Conservation (phyloP, 2,888 invertebrate species). For the Acanthopleura granulata region DNA sequence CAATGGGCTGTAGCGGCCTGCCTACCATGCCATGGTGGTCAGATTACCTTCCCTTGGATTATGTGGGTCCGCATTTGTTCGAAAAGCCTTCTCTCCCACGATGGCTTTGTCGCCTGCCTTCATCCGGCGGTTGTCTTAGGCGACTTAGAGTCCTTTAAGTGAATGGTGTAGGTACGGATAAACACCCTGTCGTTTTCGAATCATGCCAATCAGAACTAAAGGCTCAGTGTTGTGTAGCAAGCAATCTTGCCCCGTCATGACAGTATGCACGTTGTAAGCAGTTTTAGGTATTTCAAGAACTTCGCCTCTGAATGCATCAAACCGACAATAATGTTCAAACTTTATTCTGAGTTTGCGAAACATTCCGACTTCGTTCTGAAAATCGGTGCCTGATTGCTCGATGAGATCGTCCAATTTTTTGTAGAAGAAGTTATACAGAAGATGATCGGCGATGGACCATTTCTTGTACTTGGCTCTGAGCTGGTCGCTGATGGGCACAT, state of each 20-base stretch:
- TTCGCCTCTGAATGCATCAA: background rate
- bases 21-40: too few species aligned
- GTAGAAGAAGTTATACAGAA: background rate
- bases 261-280: background rate
- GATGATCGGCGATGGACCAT: constrained; percentile 2
- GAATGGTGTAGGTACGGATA: background rate
- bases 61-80: too few species aligned
- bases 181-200: background rate
- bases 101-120: too few species aligned
- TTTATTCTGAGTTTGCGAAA: background rate
- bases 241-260: background rate
- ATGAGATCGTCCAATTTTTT: background rate
- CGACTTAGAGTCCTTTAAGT: background rate
- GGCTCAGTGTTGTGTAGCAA: background rate
- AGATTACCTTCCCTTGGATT: too few species aligned
- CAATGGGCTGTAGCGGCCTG: too few species aligned
- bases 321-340: background rate
- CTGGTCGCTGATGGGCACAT: background rate
- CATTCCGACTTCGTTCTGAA: background rate
- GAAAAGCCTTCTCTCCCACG: too few species aligned
- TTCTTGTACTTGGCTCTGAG: background rate
- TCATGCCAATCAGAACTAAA: background rate
- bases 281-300: background rate
- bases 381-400: background rate
- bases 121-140: too few species aligned